A percentile compares a stretch with the other conserved stretches of the same genome.
These are phyloP conservation scores for Cydia amplana DNA, from an alignment of 1,140 invertebrate genomes.

Conservation along the genomic window DNA sequence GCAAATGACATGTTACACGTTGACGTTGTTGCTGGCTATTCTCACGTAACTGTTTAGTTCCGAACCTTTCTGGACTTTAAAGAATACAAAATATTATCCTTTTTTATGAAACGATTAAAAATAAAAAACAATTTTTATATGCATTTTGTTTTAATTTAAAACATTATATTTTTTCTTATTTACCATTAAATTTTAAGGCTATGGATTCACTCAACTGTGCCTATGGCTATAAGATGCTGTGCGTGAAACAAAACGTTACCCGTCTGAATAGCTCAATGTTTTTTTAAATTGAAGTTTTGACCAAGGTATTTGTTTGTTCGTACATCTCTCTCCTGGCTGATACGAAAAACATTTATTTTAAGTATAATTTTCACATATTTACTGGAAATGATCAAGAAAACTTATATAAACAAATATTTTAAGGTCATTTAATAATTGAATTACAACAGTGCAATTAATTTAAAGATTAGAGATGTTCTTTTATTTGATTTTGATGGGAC, in stretches of 20 bases:
- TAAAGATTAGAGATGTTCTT: neutral
- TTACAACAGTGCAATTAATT: neutral
- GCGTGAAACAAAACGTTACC: neutral
- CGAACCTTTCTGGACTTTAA: neutral
- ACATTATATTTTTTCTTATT: neutral
- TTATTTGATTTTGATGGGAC: neutral
- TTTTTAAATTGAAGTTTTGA: neutral
- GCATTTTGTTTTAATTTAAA: neutral
- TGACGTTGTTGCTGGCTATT: constrained; percentile 29
- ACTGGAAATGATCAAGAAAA: no score
- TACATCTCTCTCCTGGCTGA: no score
- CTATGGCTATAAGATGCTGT: neutral
- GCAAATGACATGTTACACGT: constrained; percentile 34
- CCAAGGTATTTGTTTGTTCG: neutral
- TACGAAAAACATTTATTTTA: no score
- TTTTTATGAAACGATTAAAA: no score
- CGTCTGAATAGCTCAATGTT: neutral
- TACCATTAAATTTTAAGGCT: neutral
- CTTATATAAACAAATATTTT: neutral
- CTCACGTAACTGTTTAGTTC: neutral
- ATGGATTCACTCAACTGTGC: neutral
- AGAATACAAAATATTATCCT: no score
- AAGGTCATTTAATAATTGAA: neutral
- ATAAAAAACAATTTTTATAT: neutral
- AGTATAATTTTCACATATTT: no score